Base-by-base conservation (phyloP, 2,113 vertebrate genomes). In the Piaya cayana region DNA sequence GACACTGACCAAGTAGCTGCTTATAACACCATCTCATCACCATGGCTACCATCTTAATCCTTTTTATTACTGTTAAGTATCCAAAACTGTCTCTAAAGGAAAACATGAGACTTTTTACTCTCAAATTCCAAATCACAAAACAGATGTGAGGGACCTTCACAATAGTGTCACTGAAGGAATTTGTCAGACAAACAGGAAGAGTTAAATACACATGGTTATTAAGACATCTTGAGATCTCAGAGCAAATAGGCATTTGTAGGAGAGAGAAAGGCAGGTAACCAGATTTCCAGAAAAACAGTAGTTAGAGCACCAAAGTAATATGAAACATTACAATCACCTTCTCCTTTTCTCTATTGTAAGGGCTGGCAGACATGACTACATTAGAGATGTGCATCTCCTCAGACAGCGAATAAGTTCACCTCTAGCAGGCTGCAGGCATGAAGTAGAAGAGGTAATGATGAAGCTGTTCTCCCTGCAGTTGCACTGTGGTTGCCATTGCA, bases 401-500 rank as follows among this genome's bases (percentile, higher is more conserved):
- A 45, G 30, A 30, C 19, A 55, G 42, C 50, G 11, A 62, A 16
- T 15, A 58, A 58, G 11, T 39, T 47, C 43, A 58, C 12, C 16
- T 39, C n/a, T 15, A 39, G 58, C 20, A 45, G n/a, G 8, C 50
- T 70, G 37, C 1, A 1, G 17, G 37, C 60, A n/a, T 11, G 20
- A 67, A 67, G 67, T 11, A 53, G 34, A 39, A 9, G 15, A 32
- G 8, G 30, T 5, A 80, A 32, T 0, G 2, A 12, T n/a, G 43
- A 69, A 43, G 26, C 22, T 55, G 27, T 11, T 81, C 10, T 56
- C 26, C 26, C 27, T 34, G 36, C 56, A 43, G 17, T 52, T 39
- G 47, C 1, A 1, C 13, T 18, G 16, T 1, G 0, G 27, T 32
- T 78, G 50, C 25, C 36, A 14, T 32, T 2, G 2, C 15, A 16